phyloP scores from a whole-genome alignment of 2,888 invertebrate genomes.

The Ophion ventricosus region DNA sequence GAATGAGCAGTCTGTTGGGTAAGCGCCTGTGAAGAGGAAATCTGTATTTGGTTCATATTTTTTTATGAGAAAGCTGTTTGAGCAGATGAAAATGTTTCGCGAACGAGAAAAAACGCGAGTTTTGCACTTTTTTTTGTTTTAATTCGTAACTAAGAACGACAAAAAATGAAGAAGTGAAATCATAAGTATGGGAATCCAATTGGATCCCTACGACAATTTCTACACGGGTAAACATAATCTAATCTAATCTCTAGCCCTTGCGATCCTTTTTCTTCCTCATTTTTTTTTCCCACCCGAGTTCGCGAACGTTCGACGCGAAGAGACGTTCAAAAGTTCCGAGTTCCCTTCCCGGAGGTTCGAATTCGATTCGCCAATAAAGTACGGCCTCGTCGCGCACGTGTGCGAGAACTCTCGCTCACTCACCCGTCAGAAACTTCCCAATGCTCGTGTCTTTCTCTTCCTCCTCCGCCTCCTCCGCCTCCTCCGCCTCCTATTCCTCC shows the following conservation, averaged over 20 bases:
- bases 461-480: constrained; percentile 10
- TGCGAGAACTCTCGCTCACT: constrained; percentile 59
- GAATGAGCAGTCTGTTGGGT: too few relatives aligned
- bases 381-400: constrained; percentile 72
- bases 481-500: constrained; percentile 27
- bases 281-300: not conserved
- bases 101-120: too few relatives aligned
- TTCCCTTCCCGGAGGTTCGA: constrained; percentile 70
- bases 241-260: not conserved
- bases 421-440: constrained; percentile 59
- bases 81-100: too few relatives aligned
- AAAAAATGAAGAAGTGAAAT: too few relatives aligned
- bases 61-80: too few relatives aligned
- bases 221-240: too few relatives aligned
- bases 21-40: too few relatives aligned
- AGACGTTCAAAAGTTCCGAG: constrained; percentile 60
- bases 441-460: constrained; percentile 31
- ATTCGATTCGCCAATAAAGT: constrained; percentile 80
- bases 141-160: too few relatives aligned
- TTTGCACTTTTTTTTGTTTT: too few relatives aligned
- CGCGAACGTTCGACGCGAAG: constrained; percentile 22
- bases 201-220: too few relatives aligned
- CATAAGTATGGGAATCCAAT: too few relatives aligned
- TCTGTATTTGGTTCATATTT: too few relatives aligned
- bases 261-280: not conserved